phyloP scores from a whole-genome alignment of 1,140 invertebrate species.

The Drosophila hydei region DNA sequence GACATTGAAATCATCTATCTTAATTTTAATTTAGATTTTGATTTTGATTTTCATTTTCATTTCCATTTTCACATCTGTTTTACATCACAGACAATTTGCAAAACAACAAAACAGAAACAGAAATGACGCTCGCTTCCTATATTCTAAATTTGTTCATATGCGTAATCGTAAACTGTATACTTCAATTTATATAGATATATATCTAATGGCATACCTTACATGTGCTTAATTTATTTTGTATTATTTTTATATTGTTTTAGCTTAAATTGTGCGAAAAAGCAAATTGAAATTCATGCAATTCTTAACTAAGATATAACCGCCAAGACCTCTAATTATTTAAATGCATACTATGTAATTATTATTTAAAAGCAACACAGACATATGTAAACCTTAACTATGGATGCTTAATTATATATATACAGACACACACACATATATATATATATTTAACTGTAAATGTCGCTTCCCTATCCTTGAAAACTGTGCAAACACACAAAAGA shows the following conservation, averaged over 20 bases:
- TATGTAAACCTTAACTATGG: constrained; percentile 31
- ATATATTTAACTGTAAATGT: constrained; percentile 33
- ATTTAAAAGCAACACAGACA: constrained; percentile 33
- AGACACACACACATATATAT: constrained; percentile 6
- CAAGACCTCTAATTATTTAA: constrained; percentile 76
- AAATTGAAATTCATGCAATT: constrained; percentile 10
- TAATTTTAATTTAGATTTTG: constrained; percentile 14
- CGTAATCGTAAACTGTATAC: constrained; percentile 1
- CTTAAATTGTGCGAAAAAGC: constrained; percentile 21
- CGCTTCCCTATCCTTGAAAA: constrained; percentile 30
- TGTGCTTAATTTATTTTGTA: constrained; percentile 52
- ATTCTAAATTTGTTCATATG: neutral
- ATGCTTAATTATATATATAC: constrained; percentile 49
- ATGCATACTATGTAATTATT: constrained; percentile 57
- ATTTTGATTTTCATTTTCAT: constrained; percentile 12
- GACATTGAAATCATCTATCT: neutral
- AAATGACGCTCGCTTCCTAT: constrained; percentile 6
- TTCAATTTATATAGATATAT: neutral
- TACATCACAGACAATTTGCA: neutral
- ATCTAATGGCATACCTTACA: constrained; percentile 55
- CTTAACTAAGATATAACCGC: constrained; percentile 64
- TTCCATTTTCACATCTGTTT: constrained; percentile 24
- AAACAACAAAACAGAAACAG: neutral
- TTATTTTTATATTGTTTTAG: constrained; percentile 44
- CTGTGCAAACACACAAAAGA: constrained; percentile 47